Evolutionary conservation across 2,888 invertebrate species (phyloP), one percentile per base, ranked within the genome.

Genomic region (Doris montereyensis): DNA sequence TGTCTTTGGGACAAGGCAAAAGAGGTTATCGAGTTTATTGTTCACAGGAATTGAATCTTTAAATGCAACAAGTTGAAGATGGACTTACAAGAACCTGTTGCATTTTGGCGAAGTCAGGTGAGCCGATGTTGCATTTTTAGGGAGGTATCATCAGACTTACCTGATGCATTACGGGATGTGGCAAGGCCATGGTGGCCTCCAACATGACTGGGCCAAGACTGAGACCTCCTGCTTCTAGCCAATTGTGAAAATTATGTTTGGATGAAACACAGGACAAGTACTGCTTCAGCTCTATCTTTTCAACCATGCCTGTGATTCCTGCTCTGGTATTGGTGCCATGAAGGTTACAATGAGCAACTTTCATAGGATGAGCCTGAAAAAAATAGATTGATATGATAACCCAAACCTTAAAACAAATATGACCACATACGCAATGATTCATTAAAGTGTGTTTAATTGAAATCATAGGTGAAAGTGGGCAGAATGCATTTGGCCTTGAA

Each of bases 181-280:
- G 89, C 41, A 89, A 94, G 94, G 34, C 95, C 95, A 85, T 96
- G 91, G 28, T 97, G 1, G 97, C 96, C 93, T 98, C 98, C 58
- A 98, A 93, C 80, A 96, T 93, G 41, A 98, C 93, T 0, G 98
- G 97, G 0, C 98, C 98, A 80, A 98, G 92, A n/a, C 96, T 94
- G 8, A 97, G 93, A 4, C 96, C 95, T 0, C 97, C 97, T 0
- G 97, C 97, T 90, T 98, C 97, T 1, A 98, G 93, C 98, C 98
- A 98, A 52, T 85, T 84, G 71, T 85, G 84, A 10, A 81, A 62
- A 62, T 78, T 77, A 30, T 78, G 81, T 10, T 82, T 85, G 52
- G 86, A 83, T 30, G 87, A 87, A 67, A 85, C 85, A 58, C 94
- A 93, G 70, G 94, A 93, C 84, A 95, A 94, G 89, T 94, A 95